phyloP scores from a whole-genome alignment of 2,113 vertebrate genomes.

The Hyperoodon ampullatus region DNA sequence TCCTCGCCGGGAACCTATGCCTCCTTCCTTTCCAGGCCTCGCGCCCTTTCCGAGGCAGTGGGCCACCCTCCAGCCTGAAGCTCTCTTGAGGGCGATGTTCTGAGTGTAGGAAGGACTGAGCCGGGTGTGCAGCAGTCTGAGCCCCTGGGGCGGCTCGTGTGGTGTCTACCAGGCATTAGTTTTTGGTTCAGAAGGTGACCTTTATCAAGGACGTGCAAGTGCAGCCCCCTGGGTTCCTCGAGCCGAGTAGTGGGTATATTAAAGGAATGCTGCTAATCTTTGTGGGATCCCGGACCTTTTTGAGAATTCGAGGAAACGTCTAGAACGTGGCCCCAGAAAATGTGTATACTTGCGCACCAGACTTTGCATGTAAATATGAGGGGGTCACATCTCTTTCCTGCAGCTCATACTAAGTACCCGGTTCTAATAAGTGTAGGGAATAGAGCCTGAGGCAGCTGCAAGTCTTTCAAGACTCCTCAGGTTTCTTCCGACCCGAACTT shows the following conservation, averaged over 20 bases:
- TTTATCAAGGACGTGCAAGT: neutral
- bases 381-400: too few relatives aligned
- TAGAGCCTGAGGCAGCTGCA: neutral
- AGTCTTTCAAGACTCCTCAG: neutral
- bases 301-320: neutral
- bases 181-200: neutral
- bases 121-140: rapidly evolving
- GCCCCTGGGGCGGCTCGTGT: neutral
- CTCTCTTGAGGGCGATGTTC: neutral
- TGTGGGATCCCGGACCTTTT: neutral
- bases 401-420: neutral
- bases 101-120: neutral
- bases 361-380: neutral
- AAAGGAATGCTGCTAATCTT: neutral
- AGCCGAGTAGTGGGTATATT: too few relatives aligned
- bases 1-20: rapidly evolving
- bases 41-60: too few relatives aligned
- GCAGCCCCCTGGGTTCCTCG: neutral
- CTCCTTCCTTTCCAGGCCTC: too few relatives aligned
- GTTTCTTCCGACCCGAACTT: neutral
- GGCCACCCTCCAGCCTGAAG: neutral
- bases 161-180: neutral
- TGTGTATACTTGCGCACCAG: too few relatives aligned
- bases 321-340: neutral
- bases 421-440: neutral